Percentiles rank a stretch among this genome's conserved stretches.
Conservation (phyloP, 1,140 invertebrate species). For the Drosophila nasuta region DNA sequence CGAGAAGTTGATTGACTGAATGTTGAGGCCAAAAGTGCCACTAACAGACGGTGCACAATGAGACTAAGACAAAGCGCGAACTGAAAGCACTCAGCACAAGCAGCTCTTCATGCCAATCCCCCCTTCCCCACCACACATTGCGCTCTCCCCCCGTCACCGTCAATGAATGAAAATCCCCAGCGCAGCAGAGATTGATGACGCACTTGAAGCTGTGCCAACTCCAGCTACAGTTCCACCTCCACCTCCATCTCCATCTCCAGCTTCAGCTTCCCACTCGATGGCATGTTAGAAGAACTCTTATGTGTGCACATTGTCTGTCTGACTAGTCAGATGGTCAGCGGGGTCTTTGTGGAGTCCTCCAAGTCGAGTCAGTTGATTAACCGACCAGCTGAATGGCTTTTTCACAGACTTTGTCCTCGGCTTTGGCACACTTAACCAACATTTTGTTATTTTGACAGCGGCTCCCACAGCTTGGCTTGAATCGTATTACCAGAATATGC, state of each 20-base stretch:
- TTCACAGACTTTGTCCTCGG: slow-evolving; percentile 53
- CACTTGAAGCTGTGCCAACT: slow-evolving; percentile 68
- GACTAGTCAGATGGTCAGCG: slow-evolving; percentile 25
- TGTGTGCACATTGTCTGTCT: slow-evolving; percentile 16
- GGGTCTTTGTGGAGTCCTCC: slow-evolving; percentile 31
- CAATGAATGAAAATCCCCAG: slow-evolving; percentile 68
- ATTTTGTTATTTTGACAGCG: slow-evolving; percentile 80
- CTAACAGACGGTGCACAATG: slow-evolving; percentile 65
- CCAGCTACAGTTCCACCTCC: slow-evolving; percentile 15
- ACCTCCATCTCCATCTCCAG: not conserved
- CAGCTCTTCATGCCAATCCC: slow-evolving; percentile 10
- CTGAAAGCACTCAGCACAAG: slow-evolving; percentile 64
- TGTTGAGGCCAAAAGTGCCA: slow-evolving; percentile 66
- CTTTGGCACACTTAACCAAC: slow-evolving; percentile 67
- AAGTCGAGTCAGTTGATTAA: slow-evolving; percentile 59
- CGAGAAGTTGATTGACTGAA: slow-evolving; percentile 67
- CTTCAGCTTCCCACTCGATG: slow-evolving; percentile 46
- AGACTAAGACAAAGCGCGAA: slow-evolving; percentile 76
- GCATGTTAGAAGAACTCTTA: slow-evolving; percentile 35
- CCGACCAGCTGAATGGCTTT: slow-evolving; percentile 36
- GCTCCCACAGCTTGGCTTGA: slow-evolving; percentile 40
- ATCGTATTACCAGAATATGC: slow-evolving; percentile 41
- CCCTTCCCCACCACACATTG: not conserved
- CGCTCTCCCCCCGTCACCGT: slow-evolving; percentile 25
- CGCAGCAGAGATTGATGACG: slow-evolving; percentile 75